A percentile compares a stretch with the other conserved stretches of the same genome.
phyloP scores from a whole-genome alignment of 2,797 vertebrate genomes.

The Peromyscus melanophrys region DNA sequence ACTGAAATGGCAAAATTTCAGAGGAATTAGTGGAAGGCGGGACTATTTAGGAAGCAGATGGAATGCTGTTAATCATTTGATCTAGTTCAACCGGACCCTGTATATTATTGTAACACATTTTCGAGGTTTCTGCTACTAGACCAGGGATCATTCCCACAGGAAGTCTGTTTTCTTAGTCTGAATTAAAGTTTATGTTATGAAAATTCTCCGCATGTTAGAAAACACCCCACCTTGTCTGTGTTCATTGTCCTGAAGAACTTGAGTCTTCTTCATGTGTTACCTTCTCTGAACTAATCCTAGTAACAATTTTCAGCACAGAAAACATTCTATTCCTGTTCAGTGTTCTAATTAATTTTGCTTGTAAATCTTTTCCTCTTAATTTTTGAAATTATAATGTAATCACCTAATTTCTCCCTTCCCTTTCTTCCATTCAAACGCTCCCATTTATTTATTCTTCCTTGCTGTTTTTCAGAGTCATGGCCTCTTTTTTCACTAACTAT shows the following conservation, averaged over 20 bases:
- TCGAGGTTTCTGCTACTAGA: neutral
- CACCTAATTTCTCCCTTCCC: neutral
- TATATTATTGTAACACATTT: conserved; percentile 83
- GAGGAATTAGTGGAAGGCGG: conserved; percentile 87
- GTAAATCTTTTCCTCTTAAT: neutral
- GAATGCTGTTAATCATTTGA: conserved; percentile 86
- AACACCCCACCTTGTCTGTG: neutral
- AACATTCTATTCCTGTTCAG: neutral
- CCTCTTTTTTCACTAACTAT: neutral
- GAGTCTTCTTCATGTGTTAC: neutral
- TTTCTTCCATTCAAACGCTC: neutral
- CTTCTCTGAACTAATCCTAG: neutral
- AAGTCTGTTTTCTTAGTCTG: conserved; percentile 35
- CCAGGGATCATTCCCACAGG: conserved; percentile 59
- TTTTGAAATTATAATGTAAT: neutral
- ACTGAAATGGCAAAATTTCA: conserved; percentile 89
- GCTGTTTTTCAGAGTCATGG: neutral
- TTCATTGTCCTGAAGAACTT: neutral
- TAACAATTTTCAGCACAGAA: neutral
- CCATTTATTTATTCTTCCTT: too few species aligned
- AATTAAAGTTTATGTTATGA: conserved; percentile 60
- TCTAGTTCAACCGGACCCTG: conserved; percentile 85
- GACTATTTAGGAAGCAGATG: conserved; percentile 87
- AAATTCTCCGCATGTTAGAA: neutral
- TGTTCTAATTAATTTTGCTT: neutral